Base-by-base conservation (phyloP, 2,797 vertebrate genomes). In the Xenentodon cancila region DNA sequence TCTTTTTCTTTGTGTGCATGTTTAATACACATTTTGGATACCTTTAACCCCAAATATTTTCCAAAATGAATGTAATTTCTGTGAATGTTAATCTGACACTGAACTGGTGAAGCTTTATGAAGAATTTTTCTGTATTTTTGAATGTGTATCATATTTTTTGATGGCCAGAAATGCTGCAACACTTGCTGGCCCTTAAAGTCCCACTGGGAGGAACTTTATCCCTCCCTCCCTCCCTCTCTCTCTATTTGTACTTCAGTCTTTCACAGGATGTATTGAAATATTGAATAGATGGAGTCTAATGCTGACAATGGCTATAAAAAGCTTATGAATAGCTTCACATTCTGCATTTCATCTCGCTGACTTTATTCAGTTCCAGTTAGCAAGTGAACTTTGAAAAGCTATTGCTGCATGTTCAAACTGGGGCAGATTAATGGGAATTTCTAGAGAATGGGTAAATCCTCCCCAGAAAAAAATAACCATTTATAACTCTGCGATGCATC, bases 251-350 rank as follows among this genome's bases (percentile, higher is more conserved):
- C 68, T 81, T 73, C 54, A 68, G 75, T 82, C 76, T 71, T 72
- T 30, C 69, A 75, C 68, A 18, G 81, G 84, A 62, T 66, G 75
- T 74, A 84, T 85, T 92, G 84, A 92, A 93, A 90, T 87, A 92
- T 91, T 91, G 80, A 93, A 90, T 74, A 90, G 86, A 85, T 78
- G 70, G 62, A 73, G 81, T 84, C 77, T 84, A 84, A 89, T 82
- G 83, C 81, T 86, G 84, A 91, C 88, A 91, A 85, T 84, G 73
- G 86, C 73, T 84, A 61, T 87, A 82, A 90, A 92, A 86, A 63
- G 58, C 79, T 73, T 81, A 82, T 85, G 77, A 89, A 87, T 84
- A 88, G 69, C 79, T 82, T 80, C 76, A 73, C 80, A 79, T 65
- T 51, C 54, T 68, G 68, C 64, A 25, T 78, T 67, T 61, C 64